Percentiles rank a stretch among this genome's conserved stretches.
Evolutionary conservation across 1,140 invertebrate species (phyloP).

Genomic region (Drosophila carrolli): DNA sequence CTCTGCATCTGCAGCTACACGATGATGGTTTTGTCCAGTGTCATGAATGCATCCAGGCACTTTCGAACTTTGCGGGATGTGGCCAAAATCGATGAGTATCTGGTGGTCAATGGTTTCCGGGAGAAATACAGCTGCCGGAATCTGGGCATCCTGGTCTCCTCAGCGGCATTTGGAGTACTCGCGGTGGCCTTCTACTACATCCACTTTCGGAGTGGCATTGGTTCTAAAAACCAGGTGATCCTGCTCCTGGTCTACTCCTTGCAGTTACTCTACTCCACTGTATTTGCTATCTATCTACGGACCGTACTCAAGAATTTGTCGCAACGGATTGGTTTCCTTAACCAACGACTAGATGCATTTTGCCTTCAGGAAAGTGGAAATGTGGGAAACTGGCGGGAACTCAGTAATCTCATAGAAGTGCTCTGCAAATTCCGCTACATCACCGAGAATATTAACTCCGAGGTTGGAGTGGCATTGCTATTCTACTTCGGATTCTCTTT

Average conservation of each 20-base stretch:
- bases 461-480: conserved; percentile 54
- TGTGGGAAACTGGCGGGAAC: conserved; percentile 57
- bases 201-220: conserved; percentile 51
- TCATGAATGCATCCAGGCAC: conserved; percentile 47
- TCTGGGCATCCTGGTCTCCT: conserved; percentile 29
- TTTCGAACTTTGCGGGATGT: conserved; percentile 59
- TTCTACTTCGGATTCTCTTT: conserved; percentile 74
- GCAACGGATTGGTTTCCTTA: conserved; percentile 54
- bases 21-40: conserved; percentile 51
- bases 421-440: conserved; percentile 75
- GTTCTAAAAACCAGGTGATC: conserved; percentile 6
- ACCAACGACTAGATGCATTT: conserved; percentile 51
- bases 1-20: conserved; percentile 71
- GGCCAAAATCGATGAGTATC: conserved; percentile 53
- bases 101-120: conserved; percentile 44
- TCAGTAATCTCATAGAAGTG: conserved; percentile 66
- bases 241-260: conserved; percentile 55
- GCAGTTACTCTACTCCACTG: conserved; percentile 63
- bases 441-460: conserved; percentile 63
- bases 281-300: conserved; percentile 61
- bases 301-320: conserved; percentile 50
- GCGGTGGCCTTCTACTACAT: conserved; percentile 68
- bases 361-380: conserved; percentile 17
- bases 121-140: conserved; percentile 48
- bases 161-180: conserved; percentile 30